Base-by-base conservation (phyloP, 2,888 invertebrate genomes). In the Panzeria rudis region DNA sequence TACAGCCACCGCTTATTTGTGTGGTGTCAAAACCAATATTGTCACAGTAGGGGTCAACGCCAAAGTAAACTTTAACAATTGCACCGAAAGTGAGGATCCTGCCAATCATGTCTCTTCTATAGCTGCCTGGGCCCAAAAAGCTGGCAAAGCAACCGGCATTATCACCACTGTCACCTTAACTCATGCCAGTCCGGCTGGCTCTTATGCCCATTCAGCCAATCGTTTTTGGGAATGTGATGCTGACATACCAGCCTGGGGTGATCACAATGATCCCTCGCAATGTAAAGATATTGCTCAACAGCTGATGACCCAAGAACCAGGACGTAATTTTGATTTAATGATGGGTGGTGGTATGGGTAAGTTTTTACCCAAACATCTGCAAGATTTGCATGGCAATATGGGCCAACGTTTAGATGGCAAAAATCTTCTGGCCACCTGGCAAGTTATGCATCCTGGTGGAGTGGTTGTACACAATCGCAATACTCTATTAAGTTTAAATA, bases 91-190 rank as follows among this genome's bases (percentile, higher is more conserved):
- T 89, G 93, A 94, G 38, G 92, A 95, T 73, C 88, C 92, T 23
- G 91, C 91, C 1, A 95, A 95, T 90, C 94, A 94, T 88, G 94
- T 96, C 0, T 89, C 94, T 0, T 96, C 96, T 0, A 94, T 97
- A 15, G 94, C 95, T 0, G 93, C 94, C 38, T 95, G 95, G 95
- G 96, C 96, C 0, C 94, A 96, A 89, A 84, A 84, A 1, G 94
- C 93, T 9, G 94, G 94, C 0, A 95, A 95, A 89, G 92, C 93
- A 0, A 86, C 93, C 88, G 96, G 96, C 0, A 87, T 96, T 6
- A 96, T 97, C 1, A 97, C 97, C 0, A 97, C 96, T 0, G 95
- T 96, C 0, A 93, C 96, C 13, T 94, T 97, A 0, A 97, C 97
- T 0, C 96, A 97, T 90, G 97, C 97, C 0, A 96, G 96, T 2